Base-by-base conservation (phyloP, 2,113 vertebrate species). In the Jacana jacana region DNA sequence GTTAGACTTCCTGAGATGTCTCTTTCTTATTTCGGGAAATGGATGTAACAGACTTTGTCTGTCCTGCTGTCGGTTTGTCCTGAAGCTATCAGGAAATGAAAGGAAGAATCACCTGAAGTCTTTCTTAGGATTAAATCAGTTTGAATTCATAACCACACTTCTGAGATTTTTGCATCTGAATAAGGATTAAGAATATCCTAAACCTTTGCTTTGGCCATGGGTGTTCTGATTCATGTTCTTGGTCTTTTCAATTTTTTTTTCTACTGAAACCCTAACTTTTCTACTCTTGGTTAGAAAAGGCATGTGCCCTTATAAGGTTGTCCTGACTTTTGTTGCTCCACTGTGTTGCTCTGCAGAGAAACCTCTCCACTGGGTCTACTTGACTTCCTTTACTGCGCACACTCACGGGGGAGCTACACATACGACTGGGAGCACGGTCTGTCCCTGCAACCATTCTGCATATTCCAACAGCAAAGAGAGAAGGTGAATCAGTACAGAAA, bases 61-160 rank as follows among this genome's bases (percentile, higher is more conserved):
- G 64, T 81, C 88, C 71, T 57, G 42, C 52, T 87, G 61, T 61
- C 68, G 46, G 63, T 46, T 81, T 6, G 2, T 79, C 66, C 72
- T 88, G 7, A 7, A 93, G 40, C 81, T 75, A 92, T 55, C 54
- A 80, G 88, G 86, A 93, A 81, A 88, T 66, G 37, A 80, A 95
- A 89, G 40, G 42, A 96, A 88, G 81, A 54, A 80, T 82, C 76
- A 95, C 91, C 94, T 97, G 88, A 76, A 93, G 46, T 87, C 72
- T 94, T 93, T 46, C 73, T 58, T 92, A 49, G 23, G 69, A 63
- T 93, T 87, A 91, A 48, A 78, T 96, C 81, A 81, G 86, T 76
- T 61, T 71, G 77, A 91, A 84, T 89, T 95, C 86, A 88, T 93
- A 94, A 78, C 42, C 55, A 71, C 22, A 20, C 49, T 49, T 91